Evolutionary conservation across 2,888 invertebrate species (phyloP), one percentile per base, ranked within the genome.

Genomic region (Spodoptera littoralis): DNA sequence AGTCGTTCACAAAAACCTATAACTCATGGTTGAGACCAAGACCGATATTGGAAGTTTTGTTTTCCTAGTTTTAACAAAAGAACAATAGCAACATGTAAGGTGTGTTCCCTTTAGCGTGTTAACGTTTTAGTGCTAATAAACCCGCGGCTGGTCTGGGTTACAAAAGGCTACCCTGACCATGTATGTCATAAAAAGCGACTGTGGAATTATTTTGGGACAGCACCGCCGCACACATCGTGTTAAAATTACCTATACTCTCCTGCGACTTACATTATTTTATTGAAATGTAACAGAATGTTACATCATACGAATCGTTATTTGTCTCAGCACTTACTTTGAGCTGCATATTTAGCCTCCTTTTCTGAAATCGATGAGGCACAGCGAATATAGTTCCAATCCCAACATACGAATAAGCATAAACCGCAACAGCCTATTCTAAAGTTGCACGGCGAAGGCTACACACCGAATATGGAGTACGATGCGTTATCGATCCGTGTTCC

Each of bases 401-500:
- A 27, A 56, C 68, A 63, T n/a, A 62, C 42, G 63, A 61, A 64
- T 66, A 60, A 61, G 61, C 42, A 64, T 51, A 73, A 77, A 71
- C 64, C 65, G 55, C 80, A 73, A 56, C 58, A 69, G 71, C 64
- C 60, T 63, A 64, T 63, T 61, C 52, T 71, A 59, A 11, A 77
- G 61, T 65, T 72, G 73, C 73, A 78, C 70, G 72, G 65, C 76
- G 79, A 80, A 79, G 69, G 76, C 73, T 70, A 76, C 60, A 77
- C 66, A 60, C 75, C 66, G 55, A 79, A 75, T 75, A 81, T 59
- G 60, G 78, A 75, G 79, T 76, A 69, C 74, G 80, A 84, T 88
- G 87, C 87, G 81, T 63, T 89, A 91, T 90, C 79, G 91, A 91
- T 89, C 88, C 77, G 73, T 68, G 76, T 80, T 83, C 84, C 81